phyloP scores from a whole-genome alignment of 2,113 vertebrate species.

The Paedocypris sp. region DNA sequence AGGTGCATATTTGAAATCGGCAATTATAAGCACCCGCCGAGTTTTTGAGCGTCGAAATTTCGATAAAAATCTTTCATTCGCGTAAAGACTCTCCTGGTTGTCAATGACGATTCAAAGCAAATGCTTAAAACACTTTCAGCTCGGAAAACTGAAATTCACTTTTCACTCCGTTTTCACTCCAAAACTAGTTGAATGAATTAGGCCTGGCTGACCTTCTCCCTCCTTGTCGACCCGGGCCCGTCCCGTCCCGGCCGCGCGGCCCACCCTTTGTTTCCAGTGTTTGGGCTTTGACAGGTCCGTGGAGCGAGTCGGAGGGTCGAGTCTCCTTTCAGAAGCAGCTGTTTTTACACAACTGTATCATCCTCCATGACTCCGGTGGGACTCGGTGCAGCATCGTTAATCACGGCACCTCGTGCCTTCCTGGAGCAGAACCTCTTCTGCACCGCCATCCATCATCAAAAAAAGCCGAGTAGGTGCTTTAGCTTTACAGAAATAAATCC shows the following conservation, averaged over 20 bases:
- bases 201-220: neutral
- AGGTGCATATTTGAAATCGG: no score
- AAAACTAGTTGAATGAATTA: neutral
- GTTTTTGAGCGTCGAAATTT: no score
- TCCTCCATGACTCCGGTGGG: constrained; percentile 62
- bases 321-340: constrained; percentile 41
- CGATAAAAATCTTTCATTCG: no score
- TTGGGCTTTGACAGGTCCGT: constrained; percentile 22
- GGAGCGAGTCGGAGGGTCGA: constrained; percentile 2
- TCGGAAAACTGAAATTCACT: neutral
- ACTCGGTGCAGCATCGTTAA: constrained; percentile 63
- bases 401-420: constrained; percentile 60
- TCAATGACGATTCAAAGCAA: no score
- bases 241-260: neutral
- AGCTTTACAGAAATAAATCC: constrained; percentile 56
- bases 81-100: no score
- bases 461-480: constrained; percentile 45
- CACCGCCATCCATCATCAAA: constrained; percentile 75
- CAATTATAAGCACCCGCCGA: no score
- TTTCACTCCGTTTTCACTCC: neutral
- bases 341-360: constrained; percentile 58
- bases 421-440: constrained; percentile 53
- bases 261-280: neutral
- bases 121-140: no score
- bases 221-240: neutral